phyloP scores from a whole-genome alignment of 2,888 invertebrate species.

The Hipparchia sbordonii region DNA sequence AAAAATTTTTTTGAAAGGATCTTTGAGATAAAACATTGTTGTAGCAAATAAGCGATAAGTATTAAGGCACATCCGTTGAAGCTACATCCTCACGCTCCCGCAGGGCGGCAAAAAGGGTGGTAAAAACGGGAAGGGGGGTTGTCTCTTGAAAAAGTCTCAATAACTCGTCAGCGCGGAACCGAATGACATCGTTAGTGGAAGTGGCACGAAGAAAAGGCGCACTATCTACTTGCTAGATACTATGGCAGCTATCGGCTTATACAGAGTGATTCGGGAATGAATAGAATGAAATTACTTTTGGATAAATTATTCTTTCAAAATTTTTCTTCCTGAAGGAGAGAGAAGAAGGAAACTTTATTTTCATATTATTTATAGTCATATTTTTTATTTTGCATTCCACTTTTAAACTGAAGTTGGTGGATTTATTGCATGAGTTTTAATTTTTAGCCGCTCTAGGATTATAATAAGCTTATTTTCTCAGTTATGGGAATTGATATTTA shows the following conservation, averaged over 20 bases:
- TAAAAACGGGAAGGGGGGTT: conserved; percentile 46
- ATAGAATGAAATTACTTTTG: conserved; percentile 2
- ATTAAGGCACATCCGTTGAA: conserved; percentile 47
- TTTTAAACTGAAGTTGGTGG: too few relatives aligned
- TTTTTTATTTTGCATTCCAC: too few relatives aligned
- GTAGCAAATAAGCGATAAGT: not conserved
- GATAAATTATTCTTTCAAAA: not conserved
- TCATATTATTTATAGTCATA: too few relatives aligned
- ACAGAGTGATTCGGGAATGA: conserved; percentile 52
- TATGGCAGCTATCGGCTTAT: conserved; percentile 62
- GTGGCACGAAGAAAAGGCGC: conserved; percentile 79
- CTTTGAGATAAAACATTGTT: too few relatives aligned
- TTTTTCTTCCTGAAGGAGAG: not conserved
- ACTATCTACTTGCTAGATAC: conserved; percentile 67
- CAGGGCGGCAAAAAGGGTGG: conserved; percentile 45
- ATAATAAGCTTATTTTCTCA: too few relatives aligned
- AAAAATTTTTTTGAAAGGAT: too few relatives aligned
- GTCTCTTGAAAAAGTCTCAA: conserved; percentile 82
- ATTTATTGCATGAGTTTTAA: too few relatives aligned
- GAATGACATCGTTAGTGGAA: conserved; percentile 81
- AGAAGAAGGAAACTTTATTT: not conserved
- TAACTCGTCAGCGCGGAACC: conserved; percentile 77
- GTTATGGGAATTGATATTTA: too few relatives aligned
- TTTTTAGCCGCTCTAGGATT: too few relatives aligned
- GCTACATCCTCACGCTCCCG: conserved; percentile 36